Percentiles rank a stretch among this genome's conserved stretches.
Conservation (phyloP, 2,888 invertebrate genomes). For the Andrena fulva region DNA sequence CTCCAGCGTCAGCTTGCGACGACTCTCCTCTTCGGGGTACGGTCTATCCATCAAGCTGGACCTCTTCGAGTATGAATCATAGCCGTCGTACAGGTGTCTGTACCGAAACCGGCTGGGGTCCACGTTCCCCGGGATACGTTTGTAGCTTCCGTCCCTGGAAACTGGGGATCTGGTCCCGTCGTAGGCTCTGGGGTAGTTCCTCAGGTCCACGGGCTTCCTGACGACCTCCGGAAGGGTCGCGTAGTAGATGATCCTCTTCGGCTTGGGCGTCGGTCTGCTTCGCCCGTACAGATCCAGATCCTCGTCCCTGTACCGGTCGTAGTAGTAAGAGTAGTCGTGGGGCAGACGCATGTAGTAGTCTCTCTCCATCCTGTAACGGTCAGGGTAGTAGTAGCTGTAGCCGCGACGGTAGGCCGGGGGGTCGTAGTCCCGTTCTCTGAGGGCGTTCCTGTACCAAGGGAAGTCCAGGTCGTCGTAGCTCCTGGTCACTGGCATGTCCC, state of each 20-base stretch:
- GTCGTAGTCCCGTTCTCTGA: conserved; percentile 74
- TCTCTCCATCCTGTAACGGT: conserved; percentile 79
- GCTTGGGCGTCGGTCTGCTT: conserved; percentile 76
- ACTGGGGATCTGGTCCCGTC: conserved; percentile 68
- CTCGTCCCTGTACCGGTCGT: conserved; percentile 79
- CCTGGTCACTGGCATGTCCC: conserved; percentile 75
- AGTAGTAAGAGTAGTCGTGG: conserved; percentile 69
- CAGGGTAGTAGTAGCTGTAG: conserved; percentile 75
- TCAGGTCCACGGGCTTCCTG: conserved; percentile 81
- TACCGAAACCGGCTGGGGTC: conserved; percentile 77
- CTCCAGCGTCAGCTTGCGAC: conserved; percentile 59
- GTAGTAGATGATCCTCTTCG: conserved; percentile 84
- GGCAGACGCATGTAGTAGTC: conserved; percentile 77
- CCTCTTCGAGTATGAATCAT: conserved; percentile 78
- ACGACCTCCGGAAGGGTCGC: conserved; percentile 84
- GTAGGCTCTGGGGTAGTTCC: conserved; percentile 78
- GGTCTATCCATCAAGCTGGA: conserved; percentile 71
- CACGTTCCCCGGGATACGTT: conserved; percentile 72
- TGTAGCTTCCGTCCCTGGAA: conserved; percentile 66
- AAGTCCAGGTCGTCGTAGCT: conserved; percentile 76
- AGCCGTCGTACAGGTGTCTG: conserved; percentile 73
- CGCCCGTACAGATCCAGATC: conserved; percentile 78
- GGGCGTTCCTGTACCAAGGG: conserved; percentile 68
- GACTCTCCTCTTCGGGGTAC: conserved; percentile 63
- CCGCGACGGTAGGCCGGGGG: conserved; percentile 69